Evolutionary conservation across 2,888 invertebrate genomes (phyloP), one percentile per base, ranked within the genome.

Genomic region (Sarcophaga variegata): DNA sequence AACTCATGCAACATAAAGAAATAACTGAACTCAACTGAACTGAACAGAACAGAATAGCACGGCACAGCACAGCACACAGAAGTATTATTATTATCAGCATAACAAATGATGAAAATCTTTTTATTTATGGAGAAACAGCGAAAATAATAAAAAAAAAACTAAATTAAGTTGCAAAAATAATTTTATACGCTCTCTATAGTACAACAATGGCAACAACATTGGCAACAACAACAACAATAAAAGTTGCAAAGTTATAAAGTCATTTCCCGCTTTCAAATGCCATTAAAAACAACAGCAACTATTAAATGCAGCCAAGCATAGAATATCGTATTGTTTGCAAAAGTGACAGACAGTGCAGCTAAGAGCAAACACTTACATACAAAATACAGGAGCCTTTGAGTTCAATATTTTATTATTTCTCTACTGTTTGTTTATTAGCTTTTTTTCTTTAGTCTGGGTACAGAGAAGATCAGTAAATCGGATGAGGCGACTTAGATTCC

Each of bases 241-340:
- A 37, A 37, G 37, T 54, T 12, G 72, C 81, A 72, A 85, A 83
- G 81, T 88, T 88, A 87, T 80, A 80, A 85, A 88, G 86, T 85
- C 83, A 85, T 83, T 88, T 88, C 81, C 84, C 76, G 75, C 75
- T 83, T 78, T 63, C 85, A 67, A 70, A 67, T 77, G 78, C 66
- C 54, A 78, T 70, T 79, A 70, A 66, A 64, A 78, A 72, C 66
- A 78, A 66, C 66, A 78, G 72, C 66, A 78, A 72, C 66, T 77
- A 25, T 74, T 47, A 83, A 78, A 83, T 67, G 71, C 85, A 88
- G 70, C 84, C 82, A 87, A 84, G 80, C 88, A 86, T 86, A 71
- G 78, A 78, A 81, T 79, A 81, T 85, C 77, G 64, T 66, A 75
- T 77, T 77, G 77, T 37, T 37, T 66, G 59, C 37, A 60, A 75